Conservation (phyloP, 1,140 invertebrate species). For the Drosophila asahinai region DNA sequence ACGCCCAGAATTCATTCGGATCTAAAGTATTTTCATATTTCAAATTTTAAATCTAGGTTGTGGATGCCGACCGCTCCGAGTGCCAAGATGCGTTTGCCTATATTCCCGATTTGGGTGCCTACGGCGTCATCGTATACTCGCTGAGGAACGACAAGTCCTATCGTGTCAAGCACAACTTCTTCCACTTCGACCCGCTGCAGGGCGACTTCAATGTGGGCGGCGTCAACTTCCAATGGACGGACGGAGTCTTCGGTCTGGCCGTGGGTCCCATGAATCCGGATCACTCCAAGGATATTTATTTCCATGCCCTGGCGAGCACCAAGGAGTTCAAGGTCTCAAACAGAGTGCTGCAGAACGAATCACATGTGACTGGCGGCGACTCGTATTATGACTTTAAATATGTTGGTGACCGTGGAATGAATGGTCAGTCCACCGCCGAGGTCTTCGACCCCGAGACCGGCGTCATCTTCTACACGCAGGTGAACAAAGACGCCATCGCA, state of each 20-base stretch:
- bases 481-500: slow-evolving; percentile 87
- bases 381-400: slow-evolving; percentile 89
- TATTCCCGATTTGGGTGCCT: slow-evolving; percentile 90
- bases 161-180: slow-evolving; percentile 92
- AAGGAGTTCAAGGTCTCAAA: slow-evolving; percentile 91
- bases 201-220: slow-evolving; percentile 90
- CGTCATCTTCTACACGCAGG: slow-evolving; percentile 91
- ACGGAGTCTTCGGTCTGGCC: slow-evolving; percentile 90
- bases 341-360: slow-evolving; percentile 89
- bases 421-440: slow-evolving; percentile 90
- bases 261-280: slow-evolving; percentile 87
- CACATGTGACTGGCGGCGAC: slow-evolving; percentile 86
- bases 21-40: neutral
- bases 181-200: slow-evolving; percentile 92
- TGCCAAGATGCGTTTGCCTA: slow-evolving; percentile 91
- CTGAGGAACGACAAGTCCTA: slow-evolving; percentile 90
- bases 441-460: slow-evolving; percentile 89
- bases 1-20: no score
- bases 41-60: slow-evolving; percentile 82
- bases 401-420: slow-evolving; percentile 89
- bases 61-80: slow-evolving; percentile 88
- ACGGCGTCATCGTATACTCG: slow-evolving; percentile 91
- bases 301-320: slow-evolving; percentile 91
- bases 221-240: slow-evolving; percentile 91
- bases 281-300: slow-evolving; percentile 89